phyloP scores from a whole-genome alignment of 2,888 invertebrate species.

The Chaitophorus viminalis region DNA sequence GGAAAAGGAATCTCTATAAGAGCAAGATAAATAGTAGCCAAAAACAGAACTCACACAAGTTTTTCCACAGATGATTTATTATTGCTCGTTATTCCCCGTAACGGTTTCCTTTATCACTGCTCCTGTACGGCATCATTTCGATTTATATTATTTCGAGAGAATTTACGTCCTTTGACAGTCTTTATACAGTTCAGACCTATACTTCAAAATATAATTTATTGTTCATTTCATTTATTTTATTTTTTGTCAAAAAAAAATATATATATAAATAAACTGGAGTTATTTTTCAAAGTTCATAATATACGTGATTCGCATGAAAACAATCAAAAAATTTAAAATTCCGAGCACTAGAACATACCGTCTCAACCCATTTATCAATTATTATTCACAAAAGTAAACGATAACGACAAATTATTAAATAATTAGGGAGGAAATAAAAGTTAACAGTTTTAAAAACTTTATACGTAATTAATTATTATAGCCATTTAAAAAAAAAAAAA shows the following conservation, averaged over 20 bases:
- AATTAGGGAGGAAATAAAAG: not conserved
- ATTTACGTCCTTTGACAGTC: conserved; percentile 47
- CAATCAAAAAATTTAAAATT: conserved; percentile 16
- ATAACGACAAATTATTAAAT: not conserved
- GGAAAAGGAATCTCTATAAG: conserved; percentile 47
- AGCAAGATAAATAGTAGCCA: conserved; percentile 59
- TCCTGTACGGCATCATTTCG: conserved; percentile 48
- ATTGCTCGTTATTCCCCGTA: conserved; percentile 53
- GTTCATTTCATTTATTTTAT: conserved; percentile 38
- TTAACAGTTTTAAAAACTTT: not conserved
- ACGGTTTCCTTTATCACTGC: conserved; percentile 58
- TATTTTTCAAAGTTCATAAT: conserved; percentile 35
- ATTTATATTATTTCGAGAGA: conserved; percentile 58
- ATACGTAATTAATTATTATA: not conserved
- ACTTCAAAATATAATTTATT: conserved; percentile 57
- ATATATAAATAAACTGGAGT: conserved; percentile 25
- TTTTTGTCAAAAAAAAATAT: conserved; percentile 17
- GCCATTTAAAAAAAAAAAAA: not conserved
- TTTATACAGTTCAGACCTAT: conserved; percentile 43
- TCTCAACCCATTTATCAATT: conserved; percentile 5
- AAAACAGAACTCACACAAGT: conserved; percentile 56
- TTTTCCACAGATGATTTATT: conserved; percentile 52
- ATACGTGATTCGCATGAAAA: conserved; percentile 27
- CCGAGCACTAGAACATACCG: not conserved
- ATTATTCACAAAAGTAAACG: conserved; percentile 16